Evolutionary conservation across 2,888 invertebrate species (phyloP), one percentile per base, ranked within the genome.

Genomic region (Eulithis testata): DNA sequence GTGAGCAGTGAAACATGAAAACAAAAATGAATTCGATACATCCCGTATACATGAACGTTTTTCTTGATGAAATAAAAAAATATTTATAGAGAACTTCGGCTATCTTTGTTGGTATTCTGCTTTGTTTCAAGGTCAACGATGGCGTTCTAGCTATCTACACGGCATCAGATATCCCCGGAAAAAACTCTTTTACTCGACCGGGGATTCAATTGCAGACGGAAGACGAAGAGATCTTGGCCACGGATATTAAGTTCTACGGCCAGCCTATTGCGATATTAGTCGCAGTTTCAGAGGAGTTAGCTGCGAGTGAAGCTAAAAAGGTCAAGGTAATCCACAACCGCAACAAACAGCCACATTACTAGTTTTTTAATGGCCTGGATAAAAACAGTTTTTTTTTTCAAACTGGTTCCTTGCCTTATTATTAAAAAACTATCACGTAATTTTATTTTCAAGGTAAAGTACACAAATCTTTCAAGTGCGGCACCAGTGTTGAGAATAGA

Each of bases 201-300:
- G 86, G 86, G 0, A 76, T 86, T 8, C 87, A 84, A 69, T 75
- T 89, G 0, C 81, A 88, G 73, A 86, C 86, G 0, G 83, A 86
- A 12, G 80, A 89, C 3, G 94, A 94, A 78, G 91, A 94, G 73
- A 88, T 94, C 52, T 86, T 95, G 36, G 95, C 94, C 21, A 91
- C 91, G 45, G 89, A 89, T 14, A 94, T 96, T 0, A 82, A 90
- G 61, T 96, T 93, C 78, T 94, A 94, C 68, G 95, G 96, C 0
- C 96, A 97, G 80, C 94, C 96, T 0, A 83, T 96, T 8, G 97
- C 96, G 0, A 89, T 97, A 12, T 87, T 97, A 0, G 94, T 95
- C 0, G 96, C 96, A 3, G 88, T 82, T n/a, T 91, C 88, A 1
- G 92, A 94, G 68, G 85, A 87, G 7, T 72, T 94, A 7, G 96